These are phyloP conservation scores for Eilema caniola DNA, from an alignment of 2,888 invertebrate species.

Conservation along the genomic window DNA sequence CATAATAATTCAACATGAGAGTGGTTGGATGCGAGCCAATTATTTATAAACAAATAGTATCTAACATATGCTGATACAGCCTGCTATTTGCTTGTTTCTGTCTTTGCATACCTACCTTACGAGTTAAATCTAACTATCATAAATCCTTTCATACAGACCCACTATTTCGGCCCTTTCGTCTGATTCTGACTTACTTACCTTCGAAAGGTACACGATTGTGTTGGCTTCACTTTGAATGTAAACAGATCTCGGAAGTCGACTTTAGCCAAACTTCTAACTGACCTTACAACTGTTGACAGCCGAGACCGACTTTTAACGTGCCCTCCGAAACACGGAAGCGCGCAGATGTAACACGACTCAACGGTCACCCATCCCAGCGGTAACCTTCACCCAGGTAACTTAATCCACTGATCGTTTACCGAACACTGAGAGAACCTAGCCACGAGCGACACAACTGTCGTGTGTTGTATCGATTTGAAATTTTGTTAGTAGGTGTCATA, in stretches of 20 bases:
- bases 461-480: neutral
- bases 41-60: neutral
- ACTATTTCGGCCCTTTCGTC: neutral
- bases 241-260: neutral
- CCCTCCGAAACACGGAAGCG: no score
- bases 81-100: slow-evolving; percentile 1
- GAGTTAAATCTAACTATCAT: neutral
- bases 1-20: slow-evolving; percentile 2
- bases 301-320: no score
- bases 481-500: neutral
- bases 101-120: neutral
- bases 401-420: no score
- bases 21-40: slow-evolving; percentile 1
- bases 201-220: neutral
- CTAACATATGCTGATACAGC: neutral
- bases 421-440: no score
- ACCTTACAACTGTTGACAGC: no score
- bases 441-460: no score
- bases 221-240: neutral
- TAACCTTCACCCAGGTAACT: no score
- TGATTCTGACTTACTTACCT: neutral
- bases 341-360: no score
- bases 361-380: no score
- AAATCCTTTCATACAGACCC: neutral
- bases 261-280: neutral